Base-by-base conservation (phyloP, 2,797 vertebrate genomes). In the Margarornis squamiger region DNA sequence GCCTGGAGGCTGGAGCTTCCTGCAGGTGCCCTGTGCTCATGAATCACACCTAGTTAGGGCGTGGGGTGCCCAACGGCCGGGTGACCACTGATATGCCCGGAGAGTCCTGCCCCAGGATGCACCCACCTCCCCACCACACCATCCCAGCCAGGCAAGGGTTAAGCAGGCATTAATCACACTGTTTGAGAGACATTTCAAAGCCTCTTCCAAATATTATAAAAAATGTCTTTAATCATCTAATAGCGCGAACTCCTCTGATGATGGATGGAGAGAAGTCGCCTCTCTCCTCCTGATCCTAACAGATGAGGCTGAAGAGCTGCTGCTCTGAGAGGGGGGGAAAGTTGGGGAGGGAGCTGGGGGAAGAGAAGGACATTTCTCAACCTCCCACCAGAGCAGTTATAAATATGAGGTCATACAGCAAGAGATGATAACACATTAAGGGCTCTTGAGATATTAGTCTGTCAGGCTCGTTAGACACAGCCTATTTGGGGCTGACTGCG, bases 381-480 rank as follows among this genome's bases (percentile, higher is more conserved):
- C 95, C 95, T 93, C 93, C 95, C 90, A 95, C 93, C 95, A 96
- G 84, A 96, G 92, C 94, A 96, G 97, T 96, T 97, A 97, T 97
- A 98, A 97, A 97, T 97, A 97, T 97, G 97, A 97, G 97, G 97
- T 98, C 96, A 97, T 96, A 92, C 96, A 92, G 96, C 72, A 95
- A 94, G 95, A 97, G 97, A 97, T 97, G 97, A 97, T 97, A 97
- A 97, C 96, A 92, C 97, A 98, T 98, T 97, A 97, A 95, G 76
- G 96, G 97, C 96, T 97, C 96, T 97, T 98, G 97, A 97, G 97
- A 97, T 97, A 97, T 97, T 97, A 97, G 97, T 96, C 97, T 97
- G 97, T 97, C 97, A 97, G 96, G 93, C 95, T 97, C 80, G 96
- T 97, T 97, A 97, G 97, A 97, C 96, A 95, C 91, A 95, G 96